phyloP scores from a whole-genome alignment of 2,888 invertebrate species.

The Catocala sponsa region DNA sequence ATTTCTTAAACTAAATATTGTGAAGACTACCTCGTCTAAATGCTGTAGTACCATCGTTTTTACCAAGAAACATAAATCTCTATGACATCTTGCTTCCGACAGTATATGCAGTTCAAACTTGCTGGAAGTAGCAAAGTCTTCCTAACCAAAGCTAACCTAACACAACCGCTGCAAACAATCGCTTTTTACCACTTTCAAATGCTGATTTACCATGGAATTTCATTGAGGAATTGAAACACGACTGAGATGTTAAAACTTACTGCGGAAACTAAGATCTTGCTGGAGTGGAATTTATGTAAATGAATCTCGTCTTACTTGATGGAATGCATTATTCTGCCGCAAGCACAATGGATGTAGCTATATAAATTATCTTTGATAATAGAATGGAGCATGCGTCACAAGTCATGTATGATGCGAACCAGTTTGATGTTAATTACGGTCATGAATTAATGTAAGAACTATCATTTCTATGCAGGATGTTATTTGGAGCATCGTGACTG shows the following conservation, averaged over 20 bases:
- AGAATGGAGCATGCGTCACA: conserved; percentile 24
- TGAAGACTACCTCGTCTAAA: too few relatives aligned
- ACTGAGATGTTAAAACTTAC: conserved; percentile 50
- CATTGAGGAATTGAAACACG: conserved; percentile 45
- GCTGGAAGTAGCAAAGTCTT: too few relatives aligned
- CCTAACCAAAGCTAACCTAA: too few relatives aligned
- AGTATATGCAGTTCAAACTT: too few relatives aligned
- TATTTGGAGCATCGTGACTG: too few relatives aligned
- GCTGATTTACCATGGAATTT: conserved; percentile 38
- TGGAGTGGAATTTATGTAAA: conserved; percentile 68
- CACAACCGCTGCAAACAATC: too few relatives aligned
- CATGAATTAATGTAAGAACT: not conserved
- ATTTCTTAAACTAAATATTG: too few relatives aligned
- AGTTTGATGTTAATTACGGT: conserved; percentile 5
- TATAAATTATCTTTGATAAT: conserved; percentile 58
- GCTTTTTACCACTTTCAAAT: conserved; percentile 1
- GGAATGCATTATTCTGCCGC: conserved; percentile 61
- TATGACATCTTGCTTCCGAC: too few relatives aligned
- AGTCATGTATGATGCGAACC: conserved; percentile 13
- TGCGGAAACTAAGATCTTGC: conserved; percentile 56
- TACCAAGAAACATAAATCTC: too few relatives aligned
- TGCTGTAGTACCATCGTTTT: too few relatives aligned
- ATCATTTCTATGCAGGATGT: not conserved
- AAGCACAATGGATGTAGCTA: conserved; percentile 50
- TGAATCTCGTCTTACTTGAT: conserved; percentile 67